Conservation (phyloP, 2,113 vertebrate species). For the Toxotes chatareus region DNA sequence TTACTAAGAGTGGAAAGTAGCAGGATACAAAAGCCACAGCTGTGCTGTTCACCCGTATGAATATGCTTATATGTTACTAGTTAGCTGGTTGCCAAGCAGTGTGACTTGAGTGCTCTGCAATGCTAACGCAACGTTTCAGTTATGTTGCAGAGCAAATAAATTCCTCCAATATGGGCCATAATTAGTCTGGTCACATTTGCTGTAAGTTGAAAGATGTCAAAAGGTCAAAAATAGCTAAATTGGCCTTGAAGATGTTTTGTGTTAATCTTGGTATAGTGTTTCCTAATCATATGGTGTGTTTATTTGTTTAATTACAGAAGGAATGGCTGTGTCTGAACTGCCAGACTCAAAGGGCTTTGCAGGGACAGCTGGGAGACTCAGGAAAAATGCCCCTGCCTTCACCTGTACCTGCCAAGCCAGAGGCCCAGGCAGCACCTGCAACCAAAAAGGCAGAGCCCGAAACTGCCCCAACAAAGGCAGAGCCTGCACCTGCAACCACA, state of each 20-base stretch:
- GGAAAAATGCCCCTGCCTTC: conserved; percentile 80
- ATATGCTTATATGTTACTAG: not conserved
- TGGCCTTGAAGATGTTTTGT: not conserved
- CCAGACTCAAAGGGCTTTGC: conserved; percentile 93
- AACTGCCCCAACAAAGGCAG: conserved; percentile 25
- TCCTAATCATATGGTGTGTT: conserved; percentile 16
- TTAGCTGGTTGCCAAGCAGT: not conserved
- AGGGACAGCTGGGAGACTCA: conserved; percentile 89
- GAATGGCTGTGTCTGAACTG: conserved; percentile 98
- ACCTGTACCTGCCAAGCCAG: conserved; percentile 63
- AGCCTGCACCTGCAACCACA: conserved; percentile 19
- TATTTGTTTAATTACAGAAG: conserved; percentile 82
- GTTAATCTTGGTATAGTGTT: not conserved
- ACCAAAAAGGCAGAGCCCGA: conserved; percentile 36
- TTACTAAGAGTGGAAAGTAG: not conserved
- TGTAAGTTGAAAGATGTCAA: not conserved
- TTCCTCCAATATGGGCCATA: not conserved
- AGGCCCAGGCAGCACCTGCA: conserved; percentile 38
- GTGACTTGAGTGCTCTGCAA: not conserved
- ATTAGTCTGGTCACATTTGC: not conserved
- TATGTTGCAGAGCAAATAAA: not conserved
- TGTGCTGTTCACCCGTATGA: not conserved
- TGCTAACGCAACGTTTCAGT: not conserved
- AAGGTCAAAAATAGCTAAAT: not conserved
- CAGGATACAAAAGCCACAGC: not conserved